These are phyloP conservation scores for Champsocephalus gunnari DNA, from an alignment of 2,797 vertebrate genomes.

Conservation along the genomic window DNA sequence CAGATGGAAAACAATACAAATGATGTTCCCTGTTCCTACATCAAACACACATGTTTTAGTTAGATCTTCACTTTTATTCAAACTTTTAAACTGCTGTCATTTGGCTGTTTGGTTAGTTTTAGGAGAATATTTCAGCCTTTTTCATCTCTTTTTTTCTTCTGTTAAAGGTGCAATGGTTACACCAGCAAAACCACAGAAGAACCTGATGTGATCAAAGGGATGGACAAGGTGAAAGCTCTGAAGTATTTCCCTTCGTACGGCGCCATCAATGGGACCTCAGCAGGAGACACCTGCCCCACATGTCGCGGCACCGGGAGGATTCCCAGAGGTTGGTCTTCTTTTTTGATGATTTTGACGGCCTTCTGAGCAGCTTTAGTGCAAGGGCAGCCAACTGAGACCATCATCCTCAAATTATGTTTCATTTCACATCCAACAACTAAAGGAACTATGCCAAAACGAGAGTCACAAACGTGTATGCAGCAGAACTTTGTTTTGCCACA, in stretches of 20 bases:
- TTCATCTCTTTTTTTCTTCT: background rate
- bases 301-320: constrained; percentile 90
- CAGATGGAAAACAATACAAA: background rate
- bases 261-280: constrained; percentile 29
- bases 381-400: background rate
- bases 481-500: background rate
- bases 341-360: background rate
- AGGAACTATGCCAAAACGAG: background rate
- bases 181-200: constrained; percentile 12
- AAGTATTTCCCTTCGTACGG: constrained; percentile 75
- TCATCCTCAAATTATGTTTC: constrained; percentile 5
- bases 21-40: background rate
- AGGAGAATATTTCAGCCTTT: background rate
- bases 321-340: constrained; percentile 81
- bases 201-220: constrained; percentile 1
- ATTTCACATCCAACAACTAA: constrained; percentile 14
- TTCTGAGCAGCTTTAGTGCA: background rate
- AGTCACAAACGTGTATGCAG: background rate
- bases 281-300: constrained; percentile 85
- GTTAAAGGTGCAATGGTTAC: constrained; percentile 15
- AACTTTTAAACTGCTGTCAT: background rate
- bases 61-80: no score
- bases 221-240: constrained; percentile 48
- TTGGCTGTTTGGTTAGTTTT: background rate
- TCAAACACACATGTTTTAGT: background rate